Evolutionary conservation across 2,797 vertebrate species (phyloP), one percentile per base, ranked within the genome.

Genomic region (Octomys mimax): DNA sequence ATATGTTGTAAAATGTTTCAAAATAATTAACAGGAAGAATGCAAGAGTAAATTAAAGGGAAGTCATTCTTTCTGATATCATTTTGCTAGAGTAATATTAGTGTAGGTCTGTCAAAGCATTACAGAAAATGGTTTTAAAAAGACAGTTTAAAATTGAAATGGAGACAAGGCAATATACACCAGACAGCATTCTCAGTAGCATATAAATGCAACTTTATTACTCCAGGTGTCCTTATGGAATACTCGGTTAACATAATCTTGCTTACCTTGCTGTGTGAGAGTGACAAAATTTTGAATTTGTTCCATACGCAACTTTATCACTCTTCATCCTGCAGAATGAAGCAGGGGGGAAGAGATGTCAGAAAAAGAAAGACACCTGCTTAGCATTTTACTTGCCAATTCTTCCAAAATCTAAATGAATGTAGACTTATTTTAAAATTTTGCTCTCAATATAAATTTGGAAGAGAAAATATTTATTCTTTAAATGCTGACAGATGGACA

Each of bases 11-110:
- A 82, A 94, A 90, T 96, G 54, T 94, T 96, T 96, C 49, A 89
- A 97, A 96, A 92, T 96, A 97, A 96, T 97, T 93, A 95, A 88
- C 79, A 91, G 85, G 66, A 62, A 93, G 84, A 92, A 81, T 52
- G 24, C 36, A 82, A 66, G 39, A 91, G 54, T 92, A 81, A 96
- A 96, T 82, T 87, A 94, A 95, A 95, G 61, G 84, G 81, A 95
- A 97, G 93, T 95, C 77, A 90, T 94, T 93, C 81, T 85, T 90
- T 92, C 71, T 96, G 61, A 28, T 81, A 89, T 82, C 54, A 83
- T 64, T 80, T 87, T 95, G 94, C 82, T 80, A 82, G 33, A 93
- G 7, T 78, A 78, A 82, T 0, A 0, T 49, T 86, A 79, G 31
- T 89, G 13, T 66, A 85, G 87, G 81, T 78, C 81, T 96, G 89